These are phyloP conservation scores for Pterois miles DNA, from an alignment of 2,797 vertebrate species.

Conservation along the genomic window DNA sequence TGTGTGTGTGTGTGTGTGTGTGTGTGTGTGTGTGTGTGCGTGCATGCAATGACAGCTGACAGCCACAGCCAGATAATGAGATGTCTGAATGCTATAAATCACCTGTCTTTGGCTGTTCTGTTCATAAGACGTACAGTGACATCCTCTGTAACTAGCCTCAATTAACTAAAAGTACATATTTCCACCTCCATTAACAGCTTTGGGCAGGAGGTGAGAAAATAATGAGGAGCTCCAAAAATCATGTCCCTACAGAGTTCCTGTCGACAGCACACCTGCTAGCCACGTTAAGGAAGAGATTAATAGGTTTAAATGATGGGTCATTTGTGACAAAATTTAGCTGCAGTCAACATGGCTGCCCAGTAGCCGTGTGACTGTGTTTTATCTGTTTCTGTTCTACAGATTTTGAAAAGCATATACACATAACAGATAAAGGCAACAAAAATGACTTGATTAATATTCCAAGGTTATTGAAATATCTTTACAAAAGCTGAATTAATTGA, in stretches of 20 bases:
- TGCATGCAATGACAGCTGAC: constrained; percentile 31
- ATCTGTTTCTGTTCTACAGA: not conserved
- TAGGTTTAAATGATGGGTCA: constrained; percentile 21
- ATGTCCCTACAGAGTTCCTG: constrained; percentile 4
- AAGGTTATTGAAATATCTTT: not conserved
- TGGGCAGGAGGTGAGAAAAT: constrained; percentile 3
- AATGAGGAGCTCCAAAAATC: constrained; percentile 37
- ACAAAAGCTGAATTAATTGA: not conserved
- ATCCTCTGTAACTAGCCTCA: not conserved
- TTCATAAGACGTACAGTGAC: not conserved
- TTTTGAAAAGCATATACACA: not conserved
- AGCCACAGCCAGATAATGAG: constrained; percentile 46
- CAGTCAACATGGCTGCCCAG: not conserved
- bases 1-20: constrained; percentile 6
- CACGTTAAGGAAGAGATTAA: constrained; percentile 42
- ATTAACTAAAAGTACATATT: constrained; percentile 23
- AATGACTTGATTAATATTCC: not conserved
- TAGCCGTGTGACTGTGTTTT: not conserved
- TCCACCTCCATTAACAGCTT: not conserved
- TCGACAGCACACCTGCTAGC: constrained; percentile 35
- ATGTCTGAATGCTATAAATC: constrained; percentile 21
- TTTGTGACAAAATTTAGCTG: constrained; percentile 44
- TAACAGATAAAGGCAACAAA: not conserved
- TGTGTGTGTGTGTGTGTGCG: constrained; percentile 1
- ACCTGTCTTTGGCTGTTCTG: not conserved